Percentiles rank a stretch among this genome's conserved stretches.
These are phyloP conservation scores for Rhodeus uyekii DNA, from an alignment of 2,797 vertebrate genomes.

Conservation along the genomic window DNA sequence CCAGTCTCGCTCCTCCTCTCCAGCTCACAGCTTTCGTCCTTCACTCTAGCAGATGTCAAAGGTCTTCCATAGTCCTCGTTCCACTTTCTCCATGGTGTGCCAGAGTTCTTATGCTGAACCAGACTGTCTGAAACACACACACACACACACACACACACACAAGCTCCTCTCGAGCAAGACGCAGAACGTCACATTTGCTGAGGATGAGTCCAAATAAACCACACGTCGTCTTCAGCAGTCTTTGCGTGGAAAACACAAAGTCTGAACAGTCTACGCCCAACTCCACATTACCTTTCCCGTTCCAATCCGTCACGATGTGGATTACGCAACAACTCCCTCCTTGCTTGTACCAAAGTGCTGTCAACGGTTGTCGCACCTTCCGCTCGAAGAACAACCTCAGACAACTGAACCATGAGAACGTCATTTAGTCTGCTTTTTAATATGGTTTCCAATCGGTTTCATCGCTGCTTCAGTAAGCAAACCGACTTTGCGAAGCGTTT, in stretches of 20 bases:
- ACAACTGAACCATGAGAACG: conserved; percentile 62
- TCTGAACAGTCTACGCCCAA: not conserved
- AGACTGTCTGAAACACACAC: not conserved
- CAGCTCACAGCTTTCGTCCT: conserved; percentile 31
- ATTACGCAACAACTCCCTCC: conserved; percentile 73
- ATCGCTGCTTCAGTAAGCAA: not conserved
- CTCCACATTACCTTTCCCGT: conserved; percentile 8
- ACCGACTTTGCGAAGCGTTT: not conserved
- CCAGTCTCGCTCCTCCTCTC: conserved; percentile 25
- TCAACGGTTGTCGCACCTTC: conserved; percentile 68
- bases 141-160: not conserved
- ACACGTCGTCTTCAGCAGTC: not conserved
- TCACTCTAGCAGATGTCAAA: conserved; percentile 20
- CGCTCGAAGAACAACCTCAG: conserved; percentile 66
- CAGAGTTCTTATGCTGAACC: conserved; percentile 14
- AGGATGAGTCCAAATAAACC: not conserved
- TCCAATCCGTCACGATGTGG: conserved; percentile 54
- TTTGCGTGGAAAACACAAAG: not conserved
- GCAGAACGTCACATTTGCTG: conserved; percentile 8
- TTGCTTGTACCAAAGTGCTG: conserved; percentile 82
- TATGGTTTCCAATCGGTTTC: conserved; percentile 45
- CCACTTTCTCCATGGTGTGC: conserved; percentile 10
- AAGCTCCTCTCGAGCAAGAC: not conserved
- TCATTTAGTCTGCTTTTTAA: conserved; percentile 58
- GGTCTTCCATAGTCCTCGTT: conserved; percentile 21